Evolutionary conservation across 2,797 vertebrate species (phyloP), one percentile per base, ranked within the genome.

Genomic region (Sebastes miniatus): DNA sequence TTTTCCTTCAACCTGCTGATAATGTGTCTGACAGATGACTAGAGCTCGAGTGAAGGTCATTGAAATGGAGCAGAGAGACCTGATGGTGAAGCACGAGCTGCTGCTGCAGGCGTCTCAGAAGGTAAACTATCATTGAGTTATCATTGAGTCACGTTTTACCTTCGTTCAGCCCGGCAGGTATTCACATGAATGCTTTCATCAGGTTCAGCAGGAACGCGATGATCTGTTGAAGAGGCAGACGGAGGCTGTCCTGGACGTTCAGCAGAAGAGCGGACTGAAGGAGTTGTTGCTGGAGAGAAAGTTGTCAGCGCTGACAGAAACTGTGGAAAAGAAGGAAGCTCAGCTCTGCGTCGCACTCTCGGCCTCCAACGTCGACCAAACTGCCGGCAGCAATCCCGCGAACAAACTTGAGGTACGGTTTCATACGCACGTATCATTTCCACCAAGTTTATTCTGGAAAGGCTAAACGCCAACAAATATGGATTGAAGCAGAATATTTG

Each of bases 141-240:
- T 43, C 39, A 43, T 43, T 43, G 47, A 50, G 47, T 50, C 47
- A 1, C 2, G 12, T n/a, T 31, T 18, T 1, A 16, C 74, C 61
- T 11, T 9, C 16, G 1, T 1, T 10, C 39, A 0, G 32, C 18
- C 29, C 0, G 3, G 4, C 62, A 2, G 59, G n/a, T 0, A 3
- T 14, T 24, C 1, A 36, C 0, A 0, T 12, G 16, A 58, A 1
- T 5, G 27, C 39, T 3, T 22, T 1, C 3, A 0, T 18, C 87
- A 93, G 92, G 69, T 93, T 0, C 43, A 91, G 83, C 63, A 24
- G 69, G 92, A 93, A 79, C 89, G 91, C 0, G 86, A 93, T 9
- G 80, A 90, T 64, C 83, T 93, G 80, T 75, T 91, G 80, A 64
- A 3, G 80, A 65, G 7, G 4, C 91, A 93, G 73, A 87, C 5